These are phyloP conservation scores for Lepas anatifera DNA, from an alignment of 2,888 invertebrate genomes.

Conservation along the genomic window DNA sequence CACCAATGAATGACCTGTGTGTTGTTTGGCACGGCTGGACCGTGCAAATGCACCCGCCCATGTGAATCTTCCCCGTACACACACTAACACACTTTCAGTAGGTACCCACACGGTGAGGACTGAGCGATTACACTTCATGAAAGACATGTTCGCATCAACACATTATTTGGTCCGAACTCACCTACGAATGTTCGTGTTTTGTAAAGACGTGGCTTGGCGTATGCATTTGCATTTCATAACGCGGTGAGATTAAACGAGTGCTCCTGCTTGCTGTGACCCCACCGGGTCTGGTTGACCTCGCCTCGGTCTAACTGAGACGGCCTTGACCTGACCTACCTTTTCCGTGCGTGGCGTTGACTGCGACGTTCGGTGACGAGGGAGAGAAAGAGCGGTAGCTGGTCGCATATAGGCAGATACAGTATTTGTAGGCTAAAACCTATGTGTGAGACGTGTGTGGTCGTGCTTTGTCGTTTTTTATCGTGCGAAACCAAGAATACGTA, in stretches of 20 bases:
- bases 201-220: neutral
- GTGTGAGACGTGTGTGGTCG: neutral
- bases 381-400: neutral
- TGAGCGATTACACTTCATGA: no score
- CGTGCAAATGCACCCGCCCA: neutral
- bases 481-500: slow-evolving; percentile 6
- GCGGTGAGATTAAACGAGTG: neutral
- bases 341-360: neutral
- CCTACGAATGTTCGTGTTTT: no score
- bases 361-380: neutral
- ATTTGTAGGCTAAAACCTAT: slow-evolving; percentile 9
- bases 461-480: slow-evolving; percentile 5
- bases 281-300: neutral
- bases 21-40: no score
- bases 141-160: neutral
- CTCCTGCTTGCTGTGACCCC: slow-evolving; percentile 5
- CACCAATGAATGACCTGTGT: no score
- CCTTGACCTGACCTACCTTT: slow-evolving; percentile 9
- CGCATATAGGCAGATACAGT: neutral
- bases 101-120: no score
- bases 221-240: neutral
- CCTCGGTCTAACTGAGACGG: neutral
- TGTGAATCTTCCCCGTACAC: neutral
- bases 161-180: no score
- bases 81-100: neutral